A percentile compares a stretch with the other conserved stretches of the same genome.
Evolutionary conservation across 2,113 vertebrate species (phyloP).

Genomic region (Gymnogyps californianus): DNA sequence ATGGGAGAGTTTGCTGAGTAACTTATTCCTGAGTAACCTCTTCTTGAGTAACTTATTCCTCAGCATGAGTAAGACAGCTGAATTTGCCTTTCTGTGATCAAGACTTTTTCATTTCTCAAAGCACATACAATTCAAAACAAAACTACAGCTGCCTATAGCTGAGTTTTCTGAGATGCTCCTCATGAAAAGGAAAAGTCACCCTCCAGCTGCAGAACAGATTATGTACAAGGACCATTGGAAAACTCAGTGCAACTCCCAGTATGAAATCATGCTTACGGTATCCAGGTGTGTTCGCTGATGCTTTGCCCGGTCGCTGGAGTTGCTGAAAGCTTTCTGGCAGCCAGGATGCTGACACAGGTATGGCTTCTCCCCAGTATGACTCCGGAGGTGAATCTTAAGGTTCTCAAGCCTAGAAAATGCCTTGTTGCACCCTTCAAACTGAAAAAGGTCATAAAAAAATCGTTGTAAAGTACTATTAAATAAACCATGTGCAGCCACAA

Average conservation of each 20-base stretch:
- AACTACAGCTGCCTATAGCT: background rate
- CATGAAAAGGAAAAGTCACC: background rate
- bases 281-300: slow-evolving; percentile 98
- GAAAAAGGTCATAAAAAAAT: slow-evolving; percentile 60
- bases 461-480: slow-evolving; percentile 43
- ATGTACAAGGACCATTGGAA: background rate
- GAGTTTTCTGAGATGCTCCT: background rate
- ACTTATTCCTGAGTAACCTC: background rate
- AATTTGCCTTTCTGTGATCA: background rate
- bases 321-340: slow-evolving; percentile 99
- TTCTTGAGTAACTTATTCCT: background rate
- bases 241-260: background rate
- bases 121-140: background rate
- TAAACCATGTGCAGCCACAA: slow-evolving; percentile 50
- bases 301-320: slow-evolving; percentile 97
- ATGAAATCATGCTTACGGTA: slow-evolving; percentile 81
- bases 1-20: slow-evolving; percentile 21
- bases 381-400: slow-evolving; percentile 98
- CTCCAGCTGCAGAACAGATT: background rate
- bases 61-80: background rate
- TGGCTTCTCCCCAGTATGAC: slow-evolving; percentile 96
- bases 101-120: background rate
- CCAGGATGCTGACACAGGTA: slow-evolving; percentile 98
- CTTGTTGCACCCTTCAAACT: slow-evolving; percentile 99
- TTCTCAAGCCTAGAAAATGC: slow-evolving; percentile 98